A percentile compares a stretch with the other conserved stretches of the same genome.
Evolutionary conservation across 2,888 invertebrate species (phyloP).

Genomic region (Pycnomerus fuliginosus): DNA sequence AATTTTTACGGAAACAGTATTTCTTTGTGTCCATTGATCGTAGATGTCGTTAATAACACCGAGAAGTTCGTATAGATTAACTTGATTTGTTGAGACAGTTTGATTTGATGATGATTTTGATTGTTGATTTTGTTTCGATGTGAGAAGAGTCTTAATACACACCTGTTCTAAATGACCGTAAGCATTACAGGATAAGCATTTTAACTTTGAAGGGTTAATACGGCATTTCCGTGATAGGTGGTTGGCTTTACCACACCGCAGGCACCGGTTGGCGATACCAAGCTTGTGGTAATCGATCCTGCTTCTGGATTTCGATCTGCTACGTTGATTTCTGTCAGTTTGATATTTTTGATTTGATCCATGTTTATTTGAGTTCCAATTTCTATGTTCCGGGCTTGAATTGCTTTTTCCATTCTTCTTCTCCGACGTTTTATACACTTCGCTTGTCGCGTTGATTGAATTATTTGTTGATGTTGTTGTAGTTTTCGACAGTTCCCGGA

Average conservation of each 20-base stretch:
- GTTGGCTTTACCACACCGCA: too few species aligned
- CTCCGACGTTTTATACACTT: neutral
- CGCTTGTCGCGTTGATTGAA: neutral
- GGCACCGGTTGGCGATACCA: too few species aligned
- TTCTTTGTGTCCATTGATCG: neutral
- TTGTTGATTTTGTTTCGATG: neutral
- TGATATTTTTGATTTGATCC: too few species aligned
- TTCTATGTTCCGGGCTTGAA: neutral
- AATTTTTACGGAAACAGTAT: slow-evolving; percentile 2
- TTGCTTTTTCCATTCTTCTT: neutral
- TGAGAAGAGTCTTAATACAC: neutral
- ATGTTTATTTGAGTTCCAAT: too few species aligned
- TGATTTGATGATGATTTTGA: neutral
- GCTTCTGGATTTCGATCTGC: too few species aligned
- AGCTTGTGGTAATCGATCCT: too few species aligned
- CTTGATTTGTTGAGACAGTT: too few species aligned
- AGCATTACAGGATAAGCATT: neutral
- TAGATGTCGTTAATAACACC: too few species aligned
- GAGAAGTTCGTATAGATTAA: too few species aligned
- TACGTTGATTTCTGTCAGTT: too few species aligned
- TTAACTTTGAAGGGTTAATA: neutral
- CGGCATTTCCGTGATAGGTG: neutral
- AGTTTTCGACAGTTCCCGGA: neutral
- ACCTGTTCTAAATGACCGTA: neutral
- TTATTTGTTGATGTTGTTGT: slow-evolving; percentile 1